phyloP scores from a whole-genome alignment of 2,888 invertebrate genomes.

The Noctua pronuba region DNA sequence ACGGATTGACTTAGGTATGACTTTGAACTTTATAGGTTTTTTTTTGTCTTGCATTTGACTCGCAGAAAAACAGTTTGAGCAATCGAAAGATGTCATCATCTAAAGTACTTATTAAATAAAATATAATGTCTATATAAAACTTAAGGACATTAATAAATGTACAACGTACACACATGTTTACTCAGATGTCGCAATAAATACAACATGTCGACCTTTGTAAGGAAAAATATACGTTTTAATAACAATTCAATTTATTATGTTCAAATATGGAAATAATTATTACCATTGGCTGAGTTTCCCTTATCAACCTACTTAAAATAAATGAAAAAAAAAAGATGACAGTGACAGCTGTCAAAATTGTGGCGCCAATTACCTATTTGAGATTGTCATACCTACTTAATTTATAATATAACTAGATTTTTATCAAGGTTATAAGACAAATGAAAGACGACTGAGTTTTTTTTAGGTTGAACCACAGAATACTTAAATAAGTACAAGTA shows the following conservation, averaged over 20 bases:
- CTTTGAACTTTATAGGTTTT: background rate
- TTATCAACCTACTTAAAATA: background rate
- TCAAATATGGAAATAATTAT: constrained; percentile 3
- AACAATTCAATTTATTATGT: constrained; percentile 19
- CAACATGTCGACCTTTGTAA: constrained; percentile 38
- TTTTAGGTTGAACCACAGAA: background rate
- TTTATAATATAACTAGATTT: background rate
- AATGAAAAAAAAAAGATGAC: background rate
- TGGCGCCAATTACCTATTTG: background rate
- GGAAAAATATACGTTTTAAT: constrained; percentile 20
- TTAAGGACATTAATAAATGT: constrained; percentile 14
- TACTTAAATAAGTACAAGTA: no score
- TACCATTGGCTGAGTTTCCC: background rate
- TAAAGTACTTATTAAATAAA: background rate
- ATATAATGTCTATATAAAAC: background rate
- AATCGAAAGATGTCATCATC: background rate
- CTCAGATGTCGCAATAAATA: constrained; percentile 42
- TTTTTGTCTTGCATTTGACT: background rate
- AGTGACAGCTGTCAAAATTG: constrained; percentile 34
- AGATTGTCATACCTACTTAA: no score
- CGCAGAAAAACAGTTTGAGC: background rate
- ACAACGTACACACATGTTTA: constrained; percentile 33
- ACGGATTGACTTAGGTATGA: background rate
- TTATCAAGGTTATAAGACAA: background rate
- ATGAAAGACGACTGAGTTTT: background rate